Evolutionary conservation across 2,113 vertebrate species (phyloP).

Genomic region (Psephotus haematonotus): DNA sequence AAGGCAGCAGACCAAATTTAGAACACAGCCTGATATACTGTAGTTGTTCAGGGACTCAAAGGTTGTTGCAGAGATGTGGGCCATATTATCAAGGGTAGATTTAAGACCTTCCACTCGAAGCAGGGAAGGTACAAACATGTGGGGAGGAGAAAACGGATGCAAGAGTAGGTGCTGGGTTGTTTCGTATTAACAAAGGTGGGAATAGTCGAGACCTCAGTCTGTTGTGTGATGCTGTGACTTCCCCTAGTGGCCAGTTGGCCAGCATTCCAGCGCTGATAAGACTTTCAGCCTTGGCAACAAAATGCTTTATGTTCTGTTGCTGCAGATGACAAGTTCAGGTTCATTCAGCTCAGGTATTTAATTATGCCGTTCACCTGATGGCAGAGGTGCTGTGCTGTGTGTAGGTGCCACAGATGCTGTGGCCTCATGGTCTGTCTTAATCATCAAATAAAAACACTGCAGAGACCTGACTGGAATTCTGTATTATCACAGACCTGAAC

Average conservation of each 20-base stretch:
- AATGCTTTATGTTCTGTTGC: not conserved
- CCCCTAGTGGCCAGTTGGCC: not conserved
- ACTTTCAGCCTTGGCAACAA: not conserved
- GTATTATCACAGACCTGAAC: not conserved
- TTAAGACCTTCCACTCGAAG: not conserved
- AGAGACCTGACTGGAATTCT: not conserved
- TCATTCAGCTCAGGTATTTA: not conserved
- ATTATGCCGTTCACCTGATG: not conserved
- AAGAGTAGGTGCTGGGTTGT: not conserved
- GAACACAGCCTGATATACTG: fast-evolving
- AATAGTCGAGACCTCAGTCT: not conserved
- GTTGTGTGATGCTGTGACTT: not conserved
- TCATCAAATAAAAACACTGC: not conserved
- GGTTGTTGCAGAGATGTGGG: not conserved
- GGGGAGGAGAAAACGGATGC: not conserved
- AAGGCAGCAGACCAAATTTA: not conserved
- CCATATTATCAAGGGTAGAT: not conserved
- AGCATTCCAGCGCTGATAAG: fast-evolving
- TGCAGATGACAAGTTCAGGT: not conserved
- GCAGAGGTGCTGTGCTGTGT: not conserved
- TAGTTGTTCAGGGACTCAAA: not conserved
- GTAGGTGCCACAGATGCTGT: not conserved
- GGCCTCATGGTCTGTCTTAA: not conserved
- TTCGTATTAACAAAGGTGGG: not conserved
- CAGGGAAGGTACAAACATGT: fast-evolving